Evolutionary conservation across 2,888 invertebrate genomes (phyloP).

Genomic region (Aspidiotus destructor): DNA sequence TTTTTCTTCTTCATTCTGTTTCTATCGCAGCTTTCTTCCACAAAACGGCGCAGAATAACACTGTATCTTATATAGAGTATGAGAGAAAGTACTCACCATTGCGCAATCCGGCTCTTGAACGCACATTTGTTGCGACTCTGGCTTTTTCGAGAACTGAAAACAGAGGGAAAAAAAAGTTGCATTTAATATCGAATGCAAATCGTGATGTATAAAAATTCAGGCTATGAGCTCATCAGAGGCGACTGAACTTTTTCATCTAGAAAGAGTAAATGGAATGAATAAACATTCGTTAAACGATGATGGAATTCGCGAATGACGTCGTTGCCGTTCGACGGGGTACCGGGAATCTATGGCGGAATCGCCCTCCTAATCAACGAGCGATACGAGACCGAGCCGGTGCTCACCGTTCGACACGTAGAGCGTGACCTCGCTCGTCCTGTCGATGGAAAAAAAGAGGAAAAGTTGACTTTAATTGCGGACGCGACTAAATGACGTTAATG

Average conservation of each 20-base stretch:
- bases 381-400: too few species aligned
- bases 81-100: conserved; percentile 19
- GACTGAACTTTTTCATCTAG: not conserved
- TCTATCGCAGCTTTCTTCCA: too few species aligned
- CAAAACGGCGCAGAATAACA: too few species aligned
- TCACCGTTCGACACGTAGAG: too few species aligned
- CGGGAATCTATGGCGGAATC: too few species aligned
- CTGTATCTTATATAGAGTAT: not conserved
- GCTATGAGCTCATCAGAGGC: not conserved
- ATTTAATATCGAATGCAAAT: conserved; percentile 6
- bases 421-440: too few species aligned
- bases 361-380: too few species aligned
- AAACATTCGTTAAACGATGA: not conserved
- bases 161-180: conserved; percentile 7
- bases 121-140: conserved; percentile 23
- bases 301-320: not conserved
- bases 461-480: not conserved
- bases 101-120: conserved; percentile 23
- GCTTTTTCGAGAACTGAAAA: conserved; percentile 22
- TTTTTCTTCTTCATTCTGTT: too few species aligned
- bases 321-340: too few species aligned
- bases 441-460: not conserved
- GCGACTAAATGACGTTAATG: not conserved
- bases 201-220: not conserved
- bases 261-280: not conserved